Base-by-base conservation (phyloP, 2,797 vertebrate genomes). In the Spea hammondii region DNA sequence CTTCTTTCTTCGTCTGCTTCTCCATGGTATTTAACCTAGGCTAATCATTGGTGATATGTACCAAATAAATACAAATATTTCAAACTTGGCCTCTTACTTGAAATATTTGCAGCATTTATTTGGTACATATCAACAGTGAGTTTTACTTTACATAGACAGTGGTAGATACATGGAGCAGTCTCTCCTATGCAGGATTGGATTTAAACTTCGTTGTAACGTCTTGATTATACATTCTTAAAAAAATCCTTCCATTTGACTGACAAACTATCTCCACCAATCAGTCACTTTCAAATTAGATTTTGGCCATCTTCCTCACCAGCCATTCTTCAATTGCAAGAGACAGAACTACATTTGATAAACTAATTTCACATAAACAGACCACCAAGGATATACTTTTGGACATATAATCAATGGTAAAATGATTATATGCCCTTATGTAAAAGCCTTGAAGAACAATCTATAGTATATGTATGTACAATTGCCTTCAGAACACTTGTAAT, bases 341-440 rank as follows among this genome's bases (percentile, higher is more conserved):
- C 60, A 77, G 62, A 71, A 73, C 53, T 72, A 81, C 74, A 73
- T 81, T 81, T 73, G 13, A 53, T 77, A 81, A 81, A 81, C 74
- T 77, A 77, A 81, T 77, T 77, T 73, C 48, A 81, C 11, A 72
- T 73, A 60, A 81, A 73, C 74, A 69, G 69, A 81, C 74, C 69
- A 54, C 65, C 55, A 69, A 64, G 70, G 74, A 73, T 77, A 57
- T 73, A 64, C 60, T 9, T 48, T 67, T 54, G 46, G 65, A 77
- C 70, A 64, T 77, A 54, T 53, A 81, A 81, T 81, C 79, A 57
- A 77, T 81, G 8, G 69, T 73, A 81, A 81, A 54, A 62, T 50
- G 79, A 73, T 81, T 77, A 77, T 7, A n/a, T 54, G 69, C 72
- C 67, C 69, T 72, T 80, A 80, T 50, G 73, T 76, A 60, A 72